A percentile compares a stretch with the other conserved stretches of the same genome.
These are phyloP conservation scores for Helicolenus hilgendorfi DNA, from an alignment of 2,797 vertebrate genomes.

Conservation along the genomic window DNA sequence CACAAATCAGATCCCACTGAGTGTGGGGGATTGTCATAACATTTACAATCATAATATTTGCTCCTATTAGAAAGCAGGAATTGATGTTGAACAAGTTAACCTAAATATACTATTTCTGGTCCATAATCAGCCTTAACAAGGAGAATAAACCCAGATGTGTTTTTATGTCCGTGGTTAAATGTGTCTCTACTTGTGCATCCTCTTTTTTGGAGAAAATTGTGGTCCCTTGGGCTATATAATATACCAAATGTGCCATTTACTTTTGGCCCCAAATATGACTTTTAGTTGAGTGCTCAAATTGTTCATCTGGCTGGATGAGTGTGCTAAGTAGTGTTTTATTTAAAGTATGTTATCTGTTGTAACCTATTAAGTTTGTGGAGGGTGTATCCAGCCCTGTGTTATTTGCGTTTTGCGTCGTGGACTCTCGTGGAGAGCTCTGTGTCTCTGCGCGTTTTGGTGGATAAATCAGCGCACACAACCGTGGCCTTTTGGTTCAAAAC, in stretches of 20 bases:
- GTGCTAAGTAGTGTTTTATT: neutral
- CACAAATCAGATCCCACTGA: neutral
- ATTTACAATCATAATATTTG: neutral
- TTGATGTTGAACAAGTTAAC: neutral
- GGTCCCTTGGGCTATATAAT: too few relatives aligned
- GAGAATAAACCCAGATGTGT: neutral
- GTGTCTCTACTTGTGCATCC: neutral
- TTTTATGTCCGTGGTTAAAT: neutral
- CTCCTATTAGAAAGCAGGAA: neutral
- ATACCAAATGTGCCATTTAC: too few relatives aligned
- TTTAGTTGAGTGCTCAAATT: too few relatives aligned
- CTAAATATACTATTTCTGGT: neutral
- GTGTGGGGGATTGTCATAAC: neutral
- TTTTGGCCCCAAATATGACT: neutral
- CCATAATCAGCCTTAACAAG: neutral
- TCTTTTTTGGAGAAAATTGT: neutral
- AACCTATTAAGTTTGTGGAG: constrained; percentile 4
- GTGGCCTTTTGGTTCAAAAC: constrained; percentile 14
- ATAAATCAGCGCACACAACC: constrained; percentile 20
- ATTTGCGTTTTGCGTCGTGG: constrained; percentile 62
- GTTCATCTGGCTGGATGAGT: neutral
- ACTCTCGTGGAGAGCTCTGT: constrained; percentile 65
- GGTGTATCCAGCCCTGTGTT: constrained; percentile 21
- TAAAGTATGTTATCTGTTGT: constrained; percentile 1
- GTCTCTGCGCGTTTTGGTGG: constrained; percentile 81